Base-by-base conservation (phyloP, 2,113 vertebrate species). In the Cheilinus undulatus region DNA sequence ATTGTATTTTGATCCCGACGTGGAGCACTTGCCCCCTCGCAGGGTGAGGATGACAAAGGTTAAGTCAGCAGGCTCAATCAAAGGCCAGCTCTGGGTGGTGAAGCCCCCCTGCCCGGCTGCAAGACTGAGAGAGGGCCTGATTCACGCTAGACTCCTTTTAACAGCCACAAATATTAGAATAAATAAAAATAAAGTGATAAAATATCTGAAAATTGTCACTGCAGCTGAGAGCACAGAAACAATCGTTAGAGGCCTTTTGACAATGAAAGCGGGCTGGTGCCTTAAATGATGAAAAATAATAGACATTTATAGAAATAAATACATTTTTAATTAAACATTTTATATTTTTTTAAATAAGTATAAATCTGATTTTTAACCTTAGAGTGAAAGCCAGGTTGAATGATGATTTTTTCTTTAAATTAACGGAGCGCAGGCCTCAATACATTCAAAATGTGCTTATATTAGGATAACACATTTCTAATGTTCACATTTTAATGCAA, bases 1-100 rank as follows among this genome's bases (percentile, higher is more conserved):
- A 96, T 95, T 96, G 94, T 94, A 94, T 95, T 96, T 94, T 93
- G 93, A 96, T 95, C 93, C 94, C 94, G 95, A 96, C 95, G 93
- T 85, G 93, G 90, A 95, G 93, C 85, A 95, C 95, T 94, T 94
- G 93, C 87, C 95, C n/a, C 92, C 92, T 93, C 89, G 93, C 94
- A 94, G 95, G 94, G 93, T 92, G 91, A 92, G 89, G 88, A 93
- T 93, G 92, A 93, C 95, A 95, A 93, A 96, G 96, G 95, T 96
- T 95, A 96, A 96, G 86, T 92, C 96, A 95, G 95, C 94, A 90
- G 93, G 91, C 92, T 95, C 89, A 91, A 93, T 93, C 92, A 92
- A 86, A 94, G 94, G 91, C 58, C 89, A 91, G 83, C 90, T 91
- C 48, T 89, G 92, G 92, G 92, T 91, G 61, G 43, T 20, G 9